Conservation (phyloP, 2,888 invertebrate species). For the Noctua fimbriata region DNA sequence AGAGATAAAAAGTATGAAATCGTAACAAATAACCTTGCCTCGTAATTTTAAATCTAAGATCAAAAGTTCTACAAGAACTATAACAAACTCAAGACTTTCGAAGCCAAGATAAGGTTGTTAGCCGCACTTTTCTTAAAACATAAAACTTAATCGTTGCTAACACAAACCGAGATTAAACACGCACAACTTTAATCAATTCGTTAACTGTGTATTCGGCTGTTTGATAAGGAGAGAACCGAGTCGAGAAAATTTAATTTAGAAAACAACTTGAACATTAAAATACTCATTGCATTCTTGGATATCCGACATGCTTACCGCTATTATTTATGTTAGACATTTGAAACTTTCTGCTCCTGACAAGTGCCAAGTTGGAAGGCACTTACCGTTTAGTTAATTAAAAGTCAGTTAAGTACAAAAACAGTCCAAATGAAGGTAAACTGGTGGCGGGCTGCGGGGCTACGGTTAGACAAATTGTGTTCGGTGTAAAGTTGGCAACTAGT, state of each 20-base stretch:
- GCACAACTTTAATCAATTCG: slow-evolving; percentile 47
- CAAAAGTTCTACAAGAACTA: slow-evolving; percentile 41
- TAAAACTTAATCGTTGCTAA: slow-evolving; percentile 43
- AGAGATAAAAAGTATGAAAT: slow-evolving; percentile 8
- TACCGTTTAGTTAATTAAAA: slow-evolving; percentile 63
- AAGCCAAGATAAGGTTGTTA: slow-evolving; percentile 42
- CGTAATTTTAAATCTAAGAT: slow-evolving; percentile 34
- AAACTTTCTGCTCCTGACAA: slow-evolving; percentile 60
- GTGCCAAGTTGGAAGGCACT: slow-evolving; percentile 52
- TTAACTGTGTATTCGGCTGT: slow-evolving; percentile 26
- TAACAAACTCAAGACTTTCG: slow-evolving; percentile 32
- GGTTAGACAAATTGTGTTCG: slow-evolving; percentile 58
- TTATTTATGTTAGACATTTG: slow-evolving; percentile 51
- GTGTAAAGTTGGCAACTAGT: slow-evolving; percentile 47
- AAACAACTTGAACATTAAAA: slow-evolving; percentile 24
- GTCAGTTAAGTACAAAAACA: slow-evolving; percentile 64
- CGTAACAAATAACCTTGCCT: not conserved
- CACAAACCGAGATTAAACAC: slow-evolving; percentile 41
- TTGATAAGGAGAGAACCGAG: slow-evolving; percentile 30
- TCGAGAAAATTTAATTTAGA: slow-evolving; percentile 38
- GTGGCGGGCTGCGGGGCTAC: slow-evolving; percentile 9
- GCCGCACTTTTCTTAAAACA: slow-evolving; percentile 42
- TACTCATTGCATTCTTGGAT: slow-evolving; percentile 39
- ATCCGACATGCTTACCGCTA: slow-evolving; percentile 49
- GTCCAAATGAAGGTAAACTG: slow-evolving; percentile 57